These are phyloP conservation scores for Ceratosolen solmsi DNA, from an alignment of 1,140 invertebrate species.

Conservation along the genomic window DNA sequence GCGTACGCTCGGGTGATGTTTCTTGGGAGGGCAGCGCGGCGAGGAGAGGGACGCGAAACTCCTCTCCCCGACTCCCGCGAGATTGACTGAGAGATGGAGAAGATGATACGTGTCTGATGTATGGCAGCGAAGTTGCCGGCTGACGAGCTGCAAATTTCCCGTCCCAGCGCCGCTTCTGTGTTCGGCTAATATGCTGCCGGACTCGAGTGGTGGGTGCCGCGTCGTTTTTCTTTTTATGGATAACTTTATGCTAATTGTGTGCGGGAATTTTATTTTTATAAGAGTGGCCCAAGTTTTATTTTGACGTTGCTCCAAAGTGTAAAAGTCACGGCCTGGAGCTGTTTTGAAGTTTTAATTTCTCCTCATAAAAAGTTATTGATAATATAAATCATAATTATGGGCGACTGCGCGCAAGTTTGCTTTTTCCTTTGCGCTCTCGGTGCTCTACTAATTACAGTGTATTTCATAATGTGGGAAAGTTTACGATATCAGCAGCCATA, in stretches of 20 bases:
- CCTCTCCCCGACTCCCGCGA: neutral
- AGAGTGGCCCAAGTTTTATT: neutral
- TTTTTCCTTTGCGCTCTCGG: too few relatives aligned
- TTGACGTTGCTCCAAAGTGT: neutral
- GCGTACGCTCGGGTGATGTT: too few relatives aligned
- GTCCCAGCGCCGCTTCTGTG: neutral
- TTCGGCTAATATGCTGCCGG: neutral
- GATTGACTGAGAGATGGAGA: constrained; percentile 29
- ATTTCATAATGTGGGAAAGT: neutral
- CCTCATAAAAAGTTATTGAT: constrained; percentile 3
- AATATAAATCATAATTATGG: constrained; percentile 4
- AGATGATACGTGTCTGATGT: constrained; percentile 8
- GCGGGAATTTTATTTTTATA: neutral
- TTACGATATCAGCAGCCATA: neutral
- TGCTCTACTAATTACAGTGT: neutral
- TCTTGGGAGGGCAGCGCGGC: neutral
- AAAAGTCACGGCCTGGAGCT: neutral
- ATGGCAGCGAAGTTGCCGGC: too few relatives aligned
- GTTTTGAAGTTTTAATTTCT: constrained; percentile 6
- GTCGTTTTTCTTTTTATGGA: neutral
- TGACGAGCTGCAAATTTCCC: constrained; percentile 31
- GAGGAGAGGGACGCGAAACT: neutral
- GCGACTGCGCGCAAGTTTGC: neutral
- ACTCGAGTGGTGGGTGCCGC: neutral
- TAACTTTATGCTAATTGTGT: constrained; percentile 2